Base-by-base conservation (phyloP, 2,888 invertebrate species). In the Ophraella communa region DNA sequence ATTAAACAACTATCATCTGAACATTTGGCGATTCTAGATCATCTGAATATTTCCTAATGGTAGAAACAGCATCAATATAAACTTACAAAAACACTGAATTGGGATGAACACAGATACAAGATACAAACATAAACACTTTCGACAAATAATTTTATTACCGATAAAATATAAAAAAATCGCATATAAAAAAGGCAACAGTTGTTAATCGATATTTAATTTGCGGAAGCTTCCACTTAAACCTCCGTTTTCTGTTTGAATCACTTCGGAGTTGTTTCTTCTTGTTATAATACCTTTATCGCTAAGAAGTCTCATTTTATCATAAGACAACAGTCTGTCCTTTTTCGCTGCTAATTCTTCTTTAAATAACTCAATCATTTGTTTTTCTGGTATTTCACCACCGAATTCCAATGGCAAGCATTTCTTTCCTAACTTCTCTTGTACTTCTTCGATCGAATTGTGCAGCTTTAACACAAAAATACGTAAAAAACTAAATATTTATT, bases 321-420 rank as follows among this genome's bases (percentile, higher is more conserved):
- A 82, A 0, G 85, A 84, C 1, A 90, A 73, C 1, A 92, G 74
- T 17, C 84, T 80, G 17, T 88, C 86, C 52, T 89, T 83, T 71
- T 89, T 89, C 3, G 84, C 83, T 4, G 82, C 79, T 33, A 92
- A 76, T 71, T 92, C 86, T 39, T 86, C 83, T 73, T 87, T 87
- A 83, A 91, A 92, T 72, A 85, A 83, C 52, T 84, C 84, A 10
- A 92, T 86, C 91, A 94, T 92, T 68, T 91, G 89, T 21, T 87
- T 84, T 77, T 88, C 82, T 8, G 91, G 87, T 73, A 92, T 86
- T 3, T 83, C 81, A 1, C 93, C 93, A 0, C 93, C 93, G 76
- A 90, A 88, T 73, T 88, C 88, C 27, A 86, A 84, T 0, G 94
- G 93, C 44, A 94, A 82, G 65, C 91, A 89, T 10, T 84, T 83